Conservation (phyloP, 2,113 vertebrate genomes). For the Stegastes partitus region DNA sequence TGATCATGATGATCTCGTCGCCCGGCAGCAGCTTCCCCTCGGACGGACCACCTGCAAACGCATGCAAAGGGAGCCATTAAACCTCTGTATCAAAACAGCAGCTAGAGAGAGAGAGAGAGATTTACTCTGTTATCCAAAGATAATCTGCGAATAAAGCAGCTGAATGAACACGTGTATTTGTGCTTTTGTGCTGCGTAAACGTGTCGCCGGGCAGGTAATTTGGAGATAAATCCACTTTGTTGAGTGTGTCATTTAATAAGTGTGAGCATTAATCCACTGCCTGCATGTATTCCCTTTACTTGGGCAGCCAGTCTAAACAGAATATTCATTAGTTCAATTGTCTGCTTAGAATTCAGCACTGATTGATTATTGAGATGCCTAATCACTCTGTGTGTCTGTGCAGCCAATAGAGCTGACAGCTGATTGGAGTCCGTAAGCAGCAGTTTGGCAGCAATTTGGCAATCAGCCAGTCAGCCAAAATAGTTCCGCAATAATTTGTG, state of each 20-base stretch:
- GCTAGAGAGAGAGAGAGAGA: not conserved
- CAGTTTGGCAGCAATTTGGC: constrained; percentile 20
- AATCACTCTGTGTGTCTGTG: constrained; percentile 38
- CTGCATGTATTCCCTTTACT: not conserved
- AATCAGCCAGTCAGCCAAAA: constrained; percentile 23
- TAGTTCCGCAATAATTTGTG: constrained; percentile 2
- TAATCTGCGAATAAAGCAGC: not conserved
- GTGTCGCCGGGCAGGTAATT: not conserved
- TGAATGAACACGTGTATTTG: too few relatives aligned
- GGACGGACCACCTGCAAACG: constrained; percentile 91
- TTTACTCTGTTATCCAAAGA: not conserved
- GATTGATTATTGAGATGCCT: constrained; percentile 57
- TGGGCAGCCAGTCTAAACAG: constrained; percentile 14
- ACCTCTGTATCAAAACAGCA: not conserved
- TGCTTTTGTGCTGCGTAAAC: too few relatives aligned
- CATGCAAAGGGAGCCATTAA: constrained; percentile 18
- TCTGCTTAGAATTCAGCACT: constrained; percentile 42
- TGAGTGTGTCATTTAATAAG: constrained; percentile 17
- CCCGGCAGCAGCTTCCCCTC: constrained; percentile 96
- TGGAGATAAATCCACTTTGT: not conserved
- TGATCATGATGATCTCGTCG: constrained; percentile 99
- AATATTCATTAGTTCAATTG: constrained; percentile 60
- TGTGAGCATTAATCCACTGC: constrained; percentile 20
- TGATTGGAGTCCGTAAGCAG: constrained; percentile 13
- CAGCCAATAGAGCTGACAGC: constrained; percentile 22